Base-by-base conservation (phyloP, 2,888 invertebrate species). In the Lithophane socia region DNA sequence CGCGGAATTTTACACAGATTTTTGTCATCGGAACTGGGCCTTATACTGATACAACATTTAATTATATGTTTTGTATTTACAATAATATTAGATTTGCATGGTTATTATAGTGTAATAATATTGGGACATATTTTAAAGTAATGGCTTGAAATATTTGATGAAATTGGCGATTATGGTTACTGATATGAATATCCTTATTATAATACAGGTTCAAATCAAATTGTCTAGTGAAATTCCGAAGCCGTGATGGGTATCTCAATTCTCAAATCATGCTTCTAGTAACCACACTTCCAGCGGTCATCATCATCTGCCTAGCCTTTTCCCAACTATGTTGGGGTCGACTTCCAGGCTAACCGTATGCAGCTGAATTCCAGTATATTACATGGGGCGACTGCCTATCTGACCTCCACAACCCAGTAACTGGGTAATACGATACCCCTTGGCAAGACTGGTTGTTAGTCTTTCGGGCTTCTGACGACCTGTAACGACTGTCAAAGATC, bases 41-140 rank as follows among this genome's bases (percentile, higher is more conserved):
- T 37, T 37, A 52, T 7, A 56, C 16, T 21, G 16, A 71, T 44
- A 66, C 10, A n/a, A 49, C 0, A 49, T 18, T 49, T 49, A n/a
- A 16, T 37, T 47, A 66, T 37, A 5, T 72, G 49, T 73, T 56
- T 37, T 68, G 16, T 37, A 16, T 54, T 13, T 21, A 37, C 3
- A 18, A 56, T 56, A 56, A 56, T 54, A 37, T n/a, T 58, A 37
- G 9, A 58, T 47, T 24, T 81, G 81, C 74, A 79, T 66, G 77
- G 18, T 49, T 21, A 42, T 29, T 73, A 72, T 2, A 29, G 1
- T 29, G 9, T n/a, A n/a, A 52, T 74, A 52, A 52, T 52, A 66
- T 49, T 49, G 37, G 21, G 3, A 54, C 2, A 56, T 16, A 68
- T n/a, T 37, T 37, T 37, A 37, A 52, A 21, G 8, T 49, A 67